phyloP scores from a whole-genome alignment of 2,113 vertebrate genomes.

The Pygoscelis antarcticus region DNA sequence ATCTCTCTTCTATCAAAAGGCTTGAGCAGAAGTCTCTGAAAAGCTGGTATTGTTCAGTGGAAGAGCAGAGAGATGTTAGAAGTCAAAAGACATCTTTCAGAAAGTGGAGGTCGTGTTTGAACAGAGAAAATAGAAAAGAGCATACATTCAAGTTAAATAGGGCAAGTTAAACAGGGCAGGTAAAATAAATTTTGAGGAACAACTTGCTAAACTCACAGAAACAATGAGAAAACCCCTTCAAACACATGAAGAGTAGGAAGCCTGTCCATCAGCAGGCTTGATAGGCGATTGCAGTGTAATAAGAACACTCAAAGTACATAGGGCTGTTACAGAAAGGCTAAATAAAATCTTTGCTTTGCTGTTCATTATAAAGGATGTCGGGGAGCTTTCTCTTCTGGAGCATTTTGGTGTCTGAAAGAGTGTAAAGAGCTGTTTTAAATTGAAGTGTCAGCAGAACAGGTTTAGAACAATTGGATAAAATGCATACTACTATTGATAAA shows the following conservation, averaged over 20 bases:
- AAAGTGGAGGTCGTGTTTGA: slow-evolving; percentile 22
- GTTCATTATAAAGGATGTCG: neutral
- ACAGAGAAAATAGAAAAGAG: neutral
- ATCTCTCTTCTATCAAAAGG: neutral
- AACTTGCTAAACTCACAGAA: neutral
- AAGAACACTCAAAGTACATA: neutral
- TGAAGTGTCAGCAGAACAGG: slow-evolving; percentile 5
- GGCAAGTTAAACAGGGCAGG: slow-evolving; percentile 26
- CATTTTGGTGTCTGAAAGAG: neutral
- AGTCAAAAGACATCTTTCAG: neutral
- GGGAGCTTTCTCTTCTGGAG: neutral
- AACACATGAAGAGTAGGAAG: neutral
- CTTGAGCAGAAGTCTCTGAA: neutral
- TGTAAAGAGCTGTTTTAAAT: neutral
- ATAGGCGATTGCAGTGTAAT: neutral
- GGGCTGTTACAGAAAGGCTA: neutral
- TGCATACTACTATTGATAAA: neutral
- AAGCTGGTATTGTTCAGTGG: neutral
- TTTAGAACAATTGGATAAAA: slow-evolving; percentile 31
- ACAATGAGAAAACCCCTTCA: neutral
- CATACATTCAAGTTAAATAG: slow-evolving; percentile 1
- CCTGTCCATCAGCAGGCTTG: neutral
- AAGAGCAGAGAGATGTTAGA: neutral
- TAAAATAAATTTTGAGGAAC: slow-evolving; percentile 16
- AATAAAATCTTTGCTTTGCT: slow-evolving; percentile 53